Conservation (phyloP, 2,113 vertebrate genomes). For the Mus spicilegus region DNA sequence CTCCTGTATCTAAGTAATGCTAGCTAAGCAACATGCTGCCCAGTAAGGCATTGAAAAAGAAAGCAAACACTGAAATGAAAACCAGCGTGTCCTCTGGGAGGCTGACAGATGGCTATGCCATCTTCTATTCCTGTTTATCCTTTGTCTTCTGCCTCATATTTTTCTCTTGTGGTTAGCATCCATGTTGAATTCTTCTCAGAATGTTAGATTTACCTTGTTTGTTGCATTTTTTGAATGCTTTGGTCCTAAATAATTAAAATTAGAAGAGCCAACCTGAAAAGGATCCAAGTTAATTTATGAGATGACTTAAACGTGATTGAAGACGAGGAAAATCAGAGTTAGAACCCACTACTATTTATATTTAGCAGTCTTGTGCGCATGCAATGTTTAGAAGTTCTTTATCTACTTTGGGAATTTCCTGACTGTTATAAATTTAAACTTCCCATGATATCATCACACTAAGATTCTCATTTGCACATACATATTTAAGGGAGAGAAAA, state of each 20-base stretch:
- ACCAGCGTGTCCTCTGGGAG: conserved; percentile 57
- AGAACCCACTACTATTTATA: background rate
- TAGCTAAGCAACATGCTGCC: background rate
- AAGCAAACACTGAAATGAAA: conserved; percentile 29
- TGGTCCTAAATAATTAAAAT: conserved; percentile 31
- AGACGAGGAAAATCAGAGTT: conserved; percentile 8
- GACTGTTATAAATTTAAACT: conserved; percentile 45
- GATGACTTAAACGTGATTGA: conserved; percentile 17
- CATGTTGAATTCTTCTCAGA: conserved; percentile 42
- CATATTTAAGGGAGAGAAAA: conserved; percentile 71
- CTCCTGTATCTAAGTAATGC: background rate
- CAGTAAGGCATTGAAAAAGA: conserved; percentile 12
- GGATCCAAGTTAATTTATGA: conserved; percentile 1
- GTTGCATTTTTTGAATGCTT: conserved; percentile 37
- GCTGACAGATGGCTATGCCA: conserved; percentile 62
- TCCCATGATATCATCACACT: conserved; percentile 45
- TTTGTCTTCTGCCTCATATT: conserved; percentile 25
- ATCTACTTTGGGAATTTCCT: conserved; percentile 68
- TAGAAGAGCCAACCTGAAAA: background rate
- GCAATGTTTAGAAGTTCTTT: conserved; percentile 36
- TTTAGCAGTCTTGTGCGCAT: background rate
- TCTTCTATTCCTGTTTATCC: conserved; percentile 50
- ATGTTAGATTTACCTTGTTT: conserved; percentile 24
- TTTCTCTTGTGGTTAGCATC: conserved; percentile 63
- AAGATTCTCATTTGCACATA: conserved; percentile 67